A percentile compares a stretch with the other conserved stretches of the same genome.
Evolutionary conservation across 2,113 vertebrate genomes (phyloP).

Genomic region (Dissostichus mawsoni): DNA sequence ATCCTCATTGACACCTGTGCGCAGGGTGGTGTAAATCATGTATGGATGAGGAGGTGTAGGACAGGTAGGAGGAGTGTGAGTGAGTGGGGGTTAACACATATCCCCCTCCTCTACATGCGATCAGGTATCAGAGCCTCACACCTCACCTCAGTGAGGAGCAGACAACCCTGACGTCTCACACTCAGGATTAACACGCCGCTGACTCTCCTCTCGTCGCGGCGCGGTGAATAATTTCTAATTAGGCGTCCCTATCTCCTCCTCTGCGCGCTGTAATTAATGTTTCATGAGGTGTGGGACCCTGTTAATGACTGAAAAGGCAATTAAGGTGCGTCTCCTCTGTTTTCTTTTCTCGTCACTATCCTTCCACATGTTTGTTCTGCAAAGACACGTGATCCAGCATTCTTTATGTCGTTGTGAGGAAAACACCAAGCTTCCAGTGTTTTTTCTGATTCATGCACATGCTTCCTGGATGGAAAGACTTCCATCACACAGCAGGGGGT

Average conservation of each 20-base stretch:
- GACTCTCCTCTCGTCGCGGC: conserved; percentile 55
- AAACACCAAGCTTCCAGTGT: not conserved
- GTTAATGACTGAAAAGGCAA: conserved; percentile 82
- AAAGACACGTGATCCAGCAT: conserved; percentile 5
- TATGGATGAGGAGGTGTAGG: conserved; percentile 59
- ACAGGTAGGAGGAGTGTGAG: conserved; percentile 15
- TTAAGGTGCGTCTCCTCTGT: conserved; percentile 75
- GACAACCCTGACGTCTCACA: conserved; percentile 51
- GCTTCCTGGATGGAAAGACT: conserved; percentile 38
- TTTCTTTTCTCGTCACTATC: conserved; percentile 72
- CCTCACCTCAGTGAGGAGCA: conserved; percentile 43
- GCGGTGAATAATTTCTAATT: conserved; percentile 81
- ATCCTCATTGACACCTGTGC: conserved; percentile 30
- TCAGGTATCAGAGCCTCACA: conserved; percentile 53
- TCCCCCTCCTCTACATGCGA: conserved; percentile 62
- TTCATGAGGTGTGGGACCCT: conserved; percentile 79
- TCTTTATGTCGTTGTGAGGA: not conserved
- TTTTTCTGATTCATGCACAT: not conserved
- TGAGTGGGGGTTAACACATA: conserved; percentile 52
- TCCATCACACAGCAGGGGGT: conserved; percentile 50
- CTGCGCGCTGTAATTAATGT: conserved; percentile 78
- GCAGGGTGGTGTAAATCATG: conserved; percentile 64
- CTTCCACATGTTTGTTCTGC: conserved; percentile 60
- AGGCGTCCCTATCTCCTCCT: conserved; percentile 72
- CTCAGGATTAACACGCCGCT: conserved; percentile 55